Percentiles rank a stretch among this genome's conserved stretches.
phyloP scores from a whole-genome alignment of 2,797 vertebrate species.

The Moxostoma hubbsi region DNA sequence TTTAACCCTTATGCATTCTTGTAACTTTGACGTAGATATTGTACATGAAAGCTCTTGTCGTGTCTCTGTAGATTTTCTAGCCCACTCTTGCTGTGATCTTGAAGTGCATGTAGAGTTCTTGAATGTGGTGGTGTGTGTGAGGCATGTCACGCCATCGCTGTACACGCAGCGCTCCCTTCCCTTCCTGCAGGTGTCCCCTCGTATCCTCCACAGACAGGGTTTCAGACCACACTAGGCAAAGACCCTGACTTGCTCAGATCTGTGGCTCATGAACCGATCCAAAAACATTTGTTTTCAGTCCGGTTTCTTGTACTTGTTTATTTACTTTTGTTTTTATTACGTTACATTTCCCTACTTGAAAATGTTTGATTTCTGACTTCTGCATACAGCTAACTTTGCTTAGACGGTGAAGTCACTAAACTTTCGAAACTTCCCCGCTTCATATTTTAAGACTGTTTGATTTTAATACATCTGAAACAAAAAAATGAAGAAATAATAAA shows the following conservation, averaged over 20 bases:
- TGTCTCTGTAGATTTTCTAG: conserved; percentile 95
- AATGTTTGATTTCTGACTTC: too few relatives aligned
- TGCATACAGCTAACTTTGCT: too few relatives aligned
- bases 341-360: too few relatives aligned
- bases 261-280: too few relatives aligned
- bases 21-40: conserved; percentile 92
- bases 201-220: conserved; percentile 98
- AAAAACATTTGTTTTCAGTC: too few relatives aligned
- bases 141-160: conserved; percentile 79
- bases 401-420: too few relatives aligned
- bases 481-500: too few relatives aligned
- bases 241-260: conserved; percentile 81
- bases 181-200: conserved; percentile 93
- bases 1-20: conserved; percentile 95
- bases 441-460: too few relatives aligned
- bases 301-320: too few relatives aligned
- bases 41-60: conserved; percentile 97
- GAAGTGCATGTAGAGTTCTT: conserved; percentile 98
- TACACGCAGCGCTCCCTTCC: conserved; percentile 79
- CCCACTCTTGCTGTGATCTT: conserved; percentile 98
- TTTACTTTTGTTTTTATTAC: too few relatives aligned
- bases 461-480: too few relatives aligned
- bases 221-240: conserved; percentile 90
- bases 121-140: conserved; percentile 80
- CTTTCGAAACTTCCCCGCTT: too few relatives aligned